A percentile compares a stretch with the other conserved stretches of the same genome.
These are phyloP conservation scores for Sylvietta virens DNA, from an alignment of 2,113 vertebrate genomes.

Conservation along the genomic window DNA sequence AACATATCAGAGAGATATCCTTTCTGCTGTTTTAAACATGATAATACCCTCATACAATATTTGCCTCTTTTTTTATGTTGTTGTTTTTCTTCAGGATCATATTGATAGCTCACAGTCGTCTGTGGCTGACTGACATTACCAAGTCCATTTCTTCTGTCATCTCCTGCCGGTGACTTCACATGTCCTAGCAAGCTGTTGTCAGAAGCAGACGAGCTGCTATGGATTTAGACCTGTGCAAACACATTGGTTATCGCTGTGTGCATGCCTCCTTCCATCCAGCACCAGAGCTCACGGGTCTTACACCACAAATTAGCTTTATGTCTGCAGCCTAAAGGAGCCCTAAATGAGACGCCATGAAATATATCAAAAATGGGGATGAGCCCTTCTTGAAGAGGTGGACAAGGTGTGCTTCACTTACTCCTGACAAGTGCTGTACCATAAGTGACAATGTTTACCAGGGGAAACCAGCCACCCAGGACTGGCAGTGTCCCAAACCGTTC, in stretches of 20 bases:
- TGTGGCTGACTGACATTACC: neutral
- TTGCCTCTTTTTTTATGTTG: neutral
- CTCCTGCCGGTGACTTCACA: neutral
- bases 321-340: neutral
- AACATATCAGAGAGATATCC: neutral
- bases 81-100: neutral
- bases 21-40: neutral
- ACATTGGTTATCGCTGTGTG: neutral
- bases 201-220: neutral
- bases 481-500: neutral
- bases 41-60: neutral
- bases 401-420: neutral
- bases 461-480: neutral
- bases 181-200: neutral
- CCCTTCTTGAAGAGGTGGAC: neutral
- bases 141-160: neutral
- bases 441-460: constrained; percentile 22
- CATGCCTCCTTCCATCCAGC: neutral
- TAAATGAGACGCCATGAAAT: neutral
- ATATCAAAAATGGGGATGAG: neutral
- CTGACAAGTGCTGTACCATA: neutral
- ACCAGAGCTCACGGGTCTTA: neutral
- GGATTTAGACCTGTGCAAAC: neutral
- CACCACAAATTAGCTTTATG: neutral
- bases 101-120: neutral